Conservation (phyloP, 2,113 vertebrate genomes). For the Oryzias woworae region DNA sequence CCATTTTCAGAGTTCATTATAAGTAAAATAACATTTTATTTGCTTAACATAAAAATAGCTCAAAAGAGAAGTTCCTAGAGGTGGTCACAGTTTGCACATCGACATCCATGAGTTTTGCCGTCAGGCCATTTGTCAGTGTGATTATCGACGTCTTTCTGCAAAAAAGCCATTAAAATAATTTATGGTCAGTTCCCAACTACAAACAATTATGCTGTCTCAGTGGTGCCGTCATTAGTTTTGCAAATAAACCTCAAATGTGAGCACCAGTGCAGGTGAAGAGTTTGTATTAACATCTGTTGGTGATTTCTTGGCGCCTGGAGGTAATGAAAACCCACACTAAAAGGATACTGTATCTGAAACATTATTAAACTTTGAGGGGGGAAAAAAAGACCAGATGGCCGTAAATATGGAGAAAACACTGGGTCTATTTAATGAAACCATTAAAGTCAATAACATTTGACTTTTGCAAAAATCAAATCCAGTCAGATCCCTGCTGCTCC, state of each 20-base stretch:
- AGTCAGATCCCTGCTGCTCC: constrained; percentile 37
- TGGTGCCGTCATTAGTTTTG: constrained; percentile 38
- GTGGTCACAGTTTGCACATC: not conserved
- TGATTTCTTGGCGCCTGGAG: constrained; percentile 67
- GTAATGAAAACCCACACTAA: constrained; percentile 71
- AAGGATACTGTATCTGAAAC: constrained; percentile 69
- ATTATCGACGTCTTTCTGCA: constrained; percentile 1
- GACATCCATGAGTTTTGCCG: not conserved
- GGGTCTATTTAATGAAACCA: constrained; percentile 52
- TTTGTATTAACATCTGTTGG: constrained; percentile 72
- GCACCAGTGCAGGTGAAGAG: constrained; percentile 55
- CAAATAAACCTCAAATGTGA: constrained; percentile 47
- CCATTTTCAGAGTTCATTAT: too few species aligned
- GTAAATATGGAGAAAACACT: constrained; percentile 62
- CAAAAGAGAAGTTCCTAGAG: not conserved
- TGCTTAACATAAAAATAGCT: too few species aligned
- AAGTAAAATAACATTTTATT: too few species aligned
- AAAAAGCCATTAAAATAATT: constrained; percentile 14
- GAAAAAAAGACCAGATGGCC: constrained; percentile 61
- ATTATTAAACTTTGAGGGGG: constrained; percentile 62
- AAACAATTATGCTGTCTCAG: constrained; percentile 23
- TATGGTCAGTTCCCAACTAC: constrained; percentile 2
- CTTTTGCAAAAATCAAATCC: constrained; percentile 54
- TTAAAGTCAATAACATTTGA: constrained; percentile 64
- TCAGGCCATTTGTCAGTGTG: not conserved